A percentile compares a stretch with the other conserved stretches of the same genome.
Evolutionary conservation across 2,888 invertebrate species (phyloP).

Genomic region (Clanis bilineata): DNA sequence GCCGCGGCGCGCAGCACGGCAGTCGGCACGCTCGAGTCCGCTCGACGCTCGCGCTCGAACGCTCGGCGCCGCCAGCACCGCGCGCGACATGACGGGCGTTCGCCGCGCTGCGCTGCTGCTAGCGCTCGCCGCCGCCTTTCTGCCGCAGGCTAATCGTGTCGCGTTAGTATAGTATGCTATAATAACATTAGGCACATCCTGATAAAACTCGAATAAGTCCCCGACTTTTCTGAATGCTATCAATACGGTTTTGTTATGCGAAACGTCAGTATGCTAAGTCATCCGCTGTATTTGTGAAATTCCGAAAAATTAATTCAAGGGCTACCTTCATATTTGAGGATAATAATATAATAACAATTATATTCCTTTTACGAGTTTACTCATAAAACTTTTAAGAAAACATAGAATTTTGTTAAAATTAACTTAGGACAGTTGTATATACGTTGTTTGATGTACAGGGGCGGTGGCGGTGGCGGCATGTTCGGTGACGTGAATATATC

Average conservation of each 20-base stretch:
- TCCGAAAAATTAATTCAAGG: no score
- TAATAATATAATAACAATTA: no score
- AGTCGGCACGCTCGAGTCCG: slow-evolving; percentile 20
- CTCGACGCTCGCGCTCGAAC: slow-evolving; percentile 26
- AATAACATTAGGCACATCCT: background rate
- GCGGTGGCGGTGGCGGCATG: slow-evolving; percentile 81
- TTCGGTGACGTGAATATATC: slow-evolving; percentile 95
- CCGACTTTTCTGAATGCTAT: no score
- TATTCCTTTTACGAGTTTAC: no score
- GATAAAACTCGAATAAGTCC: no score
- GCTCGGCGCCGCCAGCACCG: slow-evolving; percentile 36
- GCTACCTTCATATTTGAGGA: no score
- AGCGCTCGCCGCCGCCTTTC: slow-evolving; percentile 46
- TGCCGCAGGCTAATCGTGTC: slow-evolving; percentile 53
- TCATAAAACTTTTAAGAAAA: background rate
- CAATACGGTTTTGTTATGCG: no score
- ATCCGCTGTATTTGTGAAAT: no score
- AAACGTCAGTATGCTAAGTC: no score
- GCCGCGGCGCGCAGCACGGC: slow-evolving; percentile 12
- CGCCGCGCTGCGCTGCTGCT: slow-evolving; percentile 48
- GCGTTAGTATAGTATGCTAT: slow-evolving; percentile 40
- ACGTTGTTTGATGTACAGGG: slow-evolving; percentile 63
- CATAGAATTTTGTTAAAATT: background rate
- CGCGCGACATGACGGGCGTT: slow-evolving; percentile 45
- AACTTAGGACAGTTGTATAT: background rate